Evolutionary conservation across 2,113 vertebrate species (phyloP).

Genomic region (Pelusios castaneus): DNA sequence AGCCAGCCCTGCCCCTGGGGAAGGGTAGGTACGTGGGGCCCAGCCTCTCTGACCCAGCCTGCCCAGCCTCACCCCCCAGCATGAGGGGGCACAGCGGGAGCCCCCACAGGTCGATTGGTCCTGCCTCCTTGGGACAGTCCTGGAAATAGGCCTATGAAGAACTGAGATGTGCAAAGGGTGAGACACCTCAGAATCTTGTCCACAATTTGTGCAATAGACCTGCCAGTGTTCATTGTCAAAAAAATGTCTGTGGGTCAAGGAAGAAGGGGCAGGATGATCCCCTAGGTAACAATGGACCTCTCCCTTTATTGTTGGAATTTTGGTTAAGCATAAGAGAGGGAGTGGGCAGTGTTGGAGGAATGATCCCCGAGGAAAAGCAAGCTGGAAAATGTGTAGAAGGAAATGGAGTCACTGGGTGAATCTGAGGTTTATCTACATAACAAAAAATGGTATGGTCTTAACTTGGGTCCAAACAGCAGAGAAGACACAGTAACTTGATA

Average conservation of each 20-base stretch:
- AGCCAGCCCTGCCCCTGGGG: too few relatives aligned
- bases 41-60: too few relatives aligned
- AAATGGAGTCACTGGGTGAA: not conserved
- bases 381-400: not conserved
- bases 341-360: not conserved
- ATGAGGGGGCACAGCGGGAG: too few relatives aligned
- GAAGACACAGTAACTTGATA: not conserved
- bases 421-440: not conserved
- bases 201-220: not conserved
- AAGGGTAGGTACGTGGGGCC: too few relatives aligned
- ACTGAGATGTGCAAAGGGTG: not conserved
- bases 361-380: not conserved
- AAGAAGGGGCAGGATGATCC: not conserved
- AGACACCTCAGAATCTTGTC: not conserved
- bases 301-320: not conserved
- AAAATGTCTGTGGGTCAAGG: not conserved
- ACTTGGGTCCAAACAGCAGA: not conserved
- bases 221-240: not conserved
- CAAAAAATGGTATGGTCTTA: not conserved
- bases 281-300: not conserved
- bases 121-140: too few relatives aligned
- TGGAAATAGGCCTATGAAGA: too few relatives aligned
- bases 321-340: not conserved
- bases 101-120: too few relatives aligned
- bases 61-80: too few relatives aligned